Conservation (phyloP, 35 echinoderm and acorn worm genomes). For the Ophioderma brevispina region DNA sequence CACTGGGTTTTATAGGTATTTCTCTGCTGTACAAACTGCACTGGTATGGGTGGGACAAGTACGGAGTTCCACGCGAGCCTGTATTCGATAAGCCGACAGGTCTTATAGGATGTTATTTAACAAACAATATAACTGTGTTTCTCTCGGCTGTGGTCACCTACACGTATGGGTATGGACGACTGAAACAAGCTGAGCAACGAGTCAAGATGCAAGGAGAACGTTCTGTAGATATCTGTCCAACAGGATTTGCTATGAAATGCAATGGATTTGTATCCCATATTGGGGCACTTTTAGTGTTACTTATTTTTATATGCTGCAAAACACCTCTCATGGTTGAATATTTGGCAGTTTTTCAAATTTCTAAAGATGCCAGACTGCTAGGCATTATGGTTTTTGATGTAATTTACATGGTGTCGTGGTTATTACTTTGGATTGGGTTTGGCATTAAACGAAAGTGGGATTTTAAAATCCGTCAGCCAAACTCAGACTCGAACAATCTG, state of each 20-base stretch:
- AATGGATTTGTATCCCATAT: slow-evolving; percentile 86
- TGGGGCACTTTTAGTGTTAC: slow-evolving; percentile 75
- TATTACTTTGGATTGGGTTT: slow-evolving; percentile 77
- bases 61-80: slow-evolving; percentile 36
- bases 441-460: slow-evolving; percentile 80
- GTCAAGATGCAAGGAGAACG: slow-evolving; percentile 15
- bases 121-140: slow-evolving; percentile 89
- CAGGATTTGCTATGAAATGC: slow-evolving; percentile 62
- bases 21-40: slow-evolving; percentile 89
- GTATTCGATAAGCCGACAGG: slow-evolving; percentile 38
- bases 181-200: slow-evolving; percentile 66
- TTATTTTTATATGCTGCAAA: slow-evolving; percentile 77
- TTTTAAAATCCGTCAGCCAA: slow-evolving; percentile 41
- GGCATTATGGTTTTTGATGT: slow-evolving; percentile 77
- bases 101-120: slow-evolving; percentile 64
- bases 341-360: slow-evolving; percentile 49
- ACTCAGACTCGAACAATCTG: background rate
- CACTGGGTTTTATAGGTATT: slow-evolving; percentile 79
- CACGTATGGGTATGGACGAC: slow-evolving; percentile 72
- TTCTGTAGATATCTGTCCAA: background rate
- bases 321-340: slow-evolving; percentile 85
- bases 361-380: slow-evolving; percentile 62
- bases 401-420: slow-evolving; percentile 74
- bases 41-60: slow-evolving; percentile 79
- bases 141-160: slow-evolving; percentile 77